Percentiles rank a stretch among this genome's conserved stretches.
phyloP scores from a whole-genome alignment of 2,888 invertebrate genomes.

The Dolichomitus sp. region DNA sequence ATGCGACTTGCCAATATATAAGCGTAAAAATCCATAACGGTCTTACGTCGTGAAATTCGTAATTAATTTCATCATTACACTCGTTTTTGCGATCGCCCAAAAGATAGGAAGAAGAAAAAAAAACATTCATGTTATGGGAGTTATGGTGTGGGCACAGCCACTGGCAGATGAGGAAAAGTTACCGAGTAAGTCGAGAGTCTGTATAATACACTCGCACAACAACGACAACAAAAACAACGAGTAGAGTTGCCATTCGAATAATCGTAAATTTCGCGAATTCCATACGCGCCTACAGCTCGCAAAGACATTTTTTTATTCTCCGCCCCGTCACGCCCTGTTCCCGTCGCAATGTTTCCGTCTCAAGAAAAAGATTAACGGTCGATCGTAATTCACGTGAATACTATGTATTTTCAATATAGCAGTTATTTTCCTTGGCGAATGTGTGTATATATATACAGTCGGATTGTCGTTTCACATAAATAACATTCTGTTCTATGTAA shows the following conservation, averaged over 20 bases:
- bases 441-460: background rate
- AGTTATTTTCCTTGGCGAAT: constrained; percentile 47
- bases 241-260: constrained; percentile 23
- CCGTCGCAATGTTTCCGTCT: constrained; percentile 8
- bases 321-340: constrained; percentile 18
- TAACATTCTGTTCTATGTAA: background rate
- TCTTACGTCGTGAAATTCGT: constrained; percentile 17
- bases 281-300: constrained; percentile 16
- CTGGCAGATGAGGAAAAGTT: constrained; percentile 19
- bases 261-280: constrained; percentile 45
- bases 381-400: constrained; percentile 40
- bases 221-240: constrained; percentile 15
- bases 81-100: constrained; percentile 15
- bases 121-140: background rate
- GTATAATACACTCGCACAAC: background rate
- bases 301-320: constrained; percentile 24
- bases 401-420: constrained; percentile 54
- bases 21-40: constrained; percentile 2
- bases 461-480: constrained; percentile 38
- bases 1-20: background rate
- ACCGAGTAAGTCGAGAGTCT: constrained; percentile 19
- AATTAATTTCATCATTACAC: constrained; percentile 23
- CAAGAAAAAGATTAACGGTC: constrained; percentile 55
- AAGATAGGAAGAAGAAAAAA: background rate
- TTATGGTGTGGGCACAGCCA: background rate